A percentile compares a stretch with the other conserved stretches of the same genome.
These are phyloP conservation scores for Indri indri DNA, from an alignment of 2,113 vertebrate species.

Conservation along the genomic window DNA sequence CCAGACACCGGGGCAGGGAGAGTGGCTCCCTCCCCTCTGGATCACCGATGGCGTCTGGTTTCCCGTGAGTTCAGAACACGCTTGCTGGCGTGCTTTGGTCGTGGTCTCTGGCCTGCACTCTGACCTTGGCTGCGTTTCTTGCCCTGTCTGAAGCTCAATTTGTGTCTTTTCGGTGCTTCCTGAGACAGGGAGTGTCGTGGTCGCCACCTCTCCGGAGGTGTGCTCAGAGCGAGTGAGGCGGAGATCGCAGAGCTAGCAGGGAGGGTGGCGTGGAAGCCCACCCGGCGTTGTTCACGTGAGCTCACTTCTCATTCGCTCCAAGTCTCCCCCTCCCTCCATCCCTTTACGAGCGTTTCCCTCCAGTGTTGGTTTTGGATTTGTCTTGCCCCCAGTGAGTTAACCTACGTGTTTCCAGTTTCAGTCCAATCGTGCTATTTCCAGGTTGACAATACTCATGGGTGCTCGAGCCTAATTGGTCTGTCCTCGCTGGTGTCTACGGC, in stretches of 20 bases:
- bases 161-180: neutral
- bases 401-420: slow-evolving; percentile 58
- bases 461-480: slow-evolving; percentile 64
- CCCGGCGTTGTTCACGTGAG: neutral
- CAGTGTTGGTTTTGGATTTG: slow-evolving; percentile 53
- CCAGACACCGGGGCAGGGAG: neutral
- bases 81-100: fast-evolving
- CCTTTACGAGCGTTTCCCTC: slow-evolving; percentile 42
- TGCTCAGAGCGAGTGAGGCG: neutral
- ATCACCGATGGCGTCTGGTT: neutral
- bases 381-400: neutral
- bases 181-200: neutral
- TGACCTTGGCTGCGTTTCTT: neutral
- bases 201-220: neutral
- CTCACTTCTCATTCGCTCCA: neutral
- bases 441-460: slow-evolving; percentile 50
- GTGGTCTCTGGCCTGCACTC: neutral
- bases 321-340: neutral
- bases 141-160: neutral
- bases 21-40: neutral
- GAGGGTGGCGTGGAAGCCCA: neutral
- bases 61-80: neutral
- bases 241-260: fast-evolving
- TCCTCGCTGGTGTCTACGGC: slow-evolving; percentile 41
- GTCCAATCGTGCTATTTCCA: slow-evolving; percentile 61